Percentiles rank a stretch among this genome's conserved stretches.
phyloP scores from a whole-genome alignment of 2,888 invertebrate genomes.

The Eubasilissa splendida region DNA sequence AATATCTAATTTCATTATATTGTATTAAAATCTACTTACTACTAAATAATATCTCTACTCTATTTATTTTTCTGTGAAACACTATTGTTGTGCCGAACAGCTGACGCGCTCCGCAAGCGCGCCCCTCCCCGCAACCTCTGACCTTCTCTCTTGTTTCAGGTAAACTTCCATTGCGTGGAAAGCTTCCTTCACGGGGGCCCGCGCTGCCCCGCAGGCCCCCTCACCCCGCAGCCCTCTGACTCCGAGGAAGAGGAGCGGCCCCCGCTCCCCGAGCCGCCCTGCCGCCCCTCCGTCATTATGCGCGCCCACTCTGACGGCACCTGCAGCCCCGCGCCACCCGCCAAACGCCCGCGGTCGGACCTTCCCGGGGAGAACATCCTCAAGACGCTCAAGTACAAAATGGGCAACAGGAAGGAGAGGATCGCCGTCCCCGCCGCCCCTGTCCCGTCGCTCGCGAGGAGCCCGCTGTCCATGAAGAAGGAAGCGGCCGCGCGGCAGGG shows the following conservation, averaged over 20 bases:
- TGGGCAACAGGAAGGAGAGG: conserved; percentile 76
- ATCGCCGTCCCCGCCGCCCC: conserved; percentile 71
- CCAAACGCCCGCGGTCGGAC: conserved; percentile 60
- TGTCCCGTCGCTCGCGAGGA: conserved; percentile 60
- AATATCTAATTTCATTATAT: too few relatives aligned
- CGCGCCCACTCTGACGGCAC: conserved; percentile 87
- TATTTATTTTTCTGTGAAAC: background rate
- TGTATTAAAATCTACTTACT: too few relatives aligned
- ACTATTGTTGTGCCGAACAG: background rate
- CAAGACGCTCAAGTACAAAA: conserved; percentile 81
- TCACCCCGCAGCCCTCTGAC: conserved; percentile 90
- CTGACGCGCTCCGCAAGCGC: conserved; percentile 34
- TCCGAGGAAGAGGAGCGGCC: conserved; percentile 82
- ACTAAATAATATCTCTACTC: too few relatives aligned
- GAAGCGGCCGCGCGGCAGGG: background rate
- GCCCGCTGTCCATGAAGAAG: conserved; percentile 44
- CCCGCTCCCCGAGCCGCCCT: conserved; percentile 67
- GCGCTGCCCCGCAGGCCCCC: conserved; percentile 67
- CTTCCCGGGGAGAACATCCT: conserved; percentile 73
- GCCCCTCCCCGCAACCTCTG: background rate
- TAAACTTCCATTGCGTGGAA: conserved; percentile 65
- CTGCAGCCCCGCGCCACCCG: conserved; percentile 71
- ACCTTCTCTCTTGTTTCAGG: conserved; percentile 65
- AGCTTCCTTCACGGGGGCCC: conserved; percentile 62
- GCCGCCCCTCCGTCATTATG: conserved; percentile 86